These are phyloP conservation scores for Pygocentrus nattereri DNA, from an alignment of 2,797 vertebrate species.

Conservation along the genomic window DNA sequence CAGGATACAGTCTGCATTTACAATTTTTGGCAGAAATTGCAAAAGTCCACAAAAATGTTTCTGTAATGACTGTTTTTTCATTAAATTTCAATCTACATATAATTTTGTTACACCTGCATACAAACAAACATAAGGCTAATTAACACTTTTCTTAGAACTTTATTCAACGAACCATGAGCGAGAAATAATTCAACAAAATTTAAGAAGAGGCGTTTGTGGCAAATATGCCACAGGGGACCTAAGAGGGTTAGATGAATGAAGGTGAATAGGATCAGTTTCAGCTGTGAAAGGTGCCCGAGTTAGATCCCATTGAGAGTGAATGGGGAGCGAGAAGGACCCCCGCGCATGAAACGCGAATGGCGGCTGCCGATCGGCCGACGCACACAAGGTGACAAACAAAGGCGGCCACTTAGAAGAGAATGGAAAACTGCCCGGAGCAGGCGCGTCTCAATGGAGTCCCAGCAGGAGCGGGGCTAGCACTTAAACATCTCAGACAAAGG, in stretches of 20 bases:
- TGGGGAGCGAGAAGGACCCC: slow-evolving; percentile 62
- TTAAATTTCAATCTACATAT: background rate
- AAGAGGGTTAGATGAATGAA: slow-evolving; percentile 64
- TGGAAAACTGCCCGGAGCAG: slow-evolving; percentile 64
- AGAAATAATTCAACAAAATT: background rate
- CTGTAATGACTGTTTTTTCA: too few species aligned
- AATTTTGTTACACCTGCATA: background rate
- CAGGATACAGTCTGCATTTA: too few species aligned
- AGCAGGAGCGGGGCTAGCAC: slow-evolving; percentile 36
- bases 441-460: slow-evolving; percentile 26
- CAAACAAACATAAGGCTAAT: background rate
- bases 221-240: slow-evolving; percentile 22
- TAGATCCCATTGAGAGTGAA: slow-evolving; percentile 75
- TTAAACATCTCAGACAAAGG: slow-evolving; percentile 49
- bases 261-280: slow-evolving; percentile 67
- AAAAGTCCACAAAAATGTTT: background rate
- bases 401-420: slow-evolving; percentile 78
- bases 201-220: slow-evolving; percentile 52
- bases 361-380: slow-evolving; percentile 71
- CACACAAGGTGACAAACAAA: slow-evolving; percentile 71
- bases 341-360: slow-evolving; percentile 77
- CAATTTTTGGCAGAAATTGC: too few species aligned
- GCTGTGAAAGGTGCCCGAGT: slow-evolving; percentile 68
- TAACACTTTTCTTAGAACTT: background rate
- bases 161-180: background rate